Base-by-base conservation (phyloP, 2,888 invertebrate genomes). In the Chrysomela aeneicollis region DNA sequence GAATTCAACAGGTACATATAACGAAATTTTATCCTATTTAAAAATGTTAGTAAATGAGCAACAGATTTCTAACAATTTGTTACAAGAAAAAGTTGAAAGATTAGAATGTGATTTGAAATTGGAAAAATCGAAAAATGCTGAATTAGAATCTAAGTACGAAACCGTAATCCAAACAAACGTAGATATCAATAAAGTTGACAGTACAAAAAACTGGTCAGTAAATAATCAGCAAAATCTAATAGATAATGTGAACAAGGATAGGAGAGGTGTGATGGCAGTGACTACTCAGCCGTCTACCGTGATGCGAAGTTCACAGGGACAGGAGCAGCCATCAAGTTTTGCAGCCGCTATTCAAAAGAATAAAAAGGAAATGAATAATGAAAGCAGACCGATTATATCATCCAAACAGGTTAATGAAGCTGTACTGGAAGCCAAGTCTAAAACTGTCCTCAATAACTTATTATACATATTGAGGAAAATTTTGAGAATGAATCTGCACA, bases 151-250 rank as follows among this genome's bases (percentile, higher is more conserved):
- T 18, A 53, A 53, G 18, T 17, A 53, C 18, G 17, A 15, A 32
- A 3, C 19, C 17, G 17, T 5, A 32, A 53, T 53, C 53, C 9
- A 51, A 26, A 51, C n/a, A 17, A 49, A 49, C 6, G 49, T n/a
- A n/a, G n/a, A 54, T 32, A 54, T 5, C 35, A 54, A 54, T 5
- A 32, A 54, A 54, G 32, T 54, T 54, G 54, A 30, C 54, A 54
- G 17, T 54, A 32, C 1, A 32, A 54, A 54, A 54, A 54, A 49
- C 49, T 49, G 49, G 49, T 32, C 54, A 54, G 54, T 17, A 54
- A 37, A 35, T 55, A 55, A 55, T 42, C 55, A 55, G 55, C 55
- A 55, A 37, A 55, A 55, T 10, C 37, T 55, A 37, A 55, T 55
- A 55, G 35, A 55, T 55, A 55, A 55, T 37, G 37, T 21, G 17